Base-by-base conservation (phyloP, 1,140 invertebrate species). In the Drosophila insularis region DNA sequence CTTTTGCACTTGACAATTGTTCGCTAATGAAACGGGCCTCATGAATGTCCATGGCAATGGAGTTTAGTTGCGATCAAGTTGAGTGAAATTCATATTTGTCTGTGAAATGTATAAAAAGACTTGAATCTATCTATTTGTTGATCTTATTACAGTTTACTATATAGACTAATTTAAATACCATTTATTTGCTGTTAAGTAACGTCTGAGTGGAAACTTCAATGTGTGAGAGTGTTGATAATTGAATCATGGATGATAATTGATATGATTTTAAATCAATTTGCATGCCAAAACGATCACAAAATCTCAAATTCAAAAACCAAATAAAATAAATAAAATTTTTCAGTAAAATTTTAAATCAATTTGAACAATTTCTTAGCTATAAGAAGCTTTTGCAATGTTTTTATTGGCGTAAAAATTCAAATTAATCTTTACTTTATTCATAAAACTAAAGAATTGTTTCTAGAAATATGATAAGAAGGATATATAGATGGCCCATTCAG, bases 21-120 rank as follows among this genome's bases (percentile, higher is more conserved):
- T 63, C 40, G 73, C 56, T 80, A 68, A 77, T 84, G 56, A 84
- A 76, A 77, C 68, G 68, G 54, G 64, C 59, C 63, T 19, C 43
- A 50, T 50, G 43, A 50, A 50, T 50, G 43, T 17, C 43, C 17
- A 50, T 50, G 43, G 8, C 43, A 50, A 50, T 21, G 43, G 43
- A 50, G 43, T 50, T 50, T 1, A 21, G 43, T 50, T 14, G 13
- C 4, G n/a, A 14, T 43, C n/a, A 5, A 19, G 43, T 19, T 19
- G 19, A 50, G 43, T 21, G 8, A 50, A 50, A 50, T 14, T 50
- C 13, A 50, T 50, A 50, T 50, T 50, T 50, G 43, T 50, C 43
- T 50, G 43, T 21, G 43, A 50, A 50, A 50, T 50, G 43, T 1
- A 50, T 21, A 19, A 10, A 46, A 50, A 50, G 6, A 21, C 2